Evolutionary conservation across 1,140 invertebrate genomes (phyloP).

Genomic region (Wasmannia auropunctata): DNA sequence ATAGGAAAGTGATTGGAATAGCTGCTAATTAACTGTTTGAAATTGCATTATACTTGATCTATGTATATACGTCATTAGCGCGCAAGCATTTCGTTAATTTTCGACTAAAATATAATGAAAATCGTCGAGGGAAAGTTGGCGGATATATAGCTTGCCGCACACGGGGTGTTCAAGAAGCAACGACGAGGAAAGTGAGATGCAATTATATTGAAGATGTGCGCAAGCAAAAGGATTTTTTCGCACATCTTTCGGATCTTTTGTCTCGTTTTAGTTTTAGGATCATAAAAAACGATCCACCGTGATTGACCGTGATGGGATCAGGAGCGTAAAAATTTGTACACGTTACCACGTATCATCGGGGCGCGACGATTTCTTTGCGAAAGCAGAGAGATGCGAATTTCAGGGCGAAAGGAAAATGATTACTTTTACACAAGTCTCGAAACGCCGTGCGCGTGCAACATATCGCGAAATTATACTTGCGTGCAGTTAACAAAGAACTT

Average conservation of each 20-base stretch:
- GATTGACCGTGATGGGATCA: conserved; percentile 28
- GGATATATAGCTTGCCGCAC: conserved; percentile 47
- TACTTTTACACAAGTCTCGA: neutral
- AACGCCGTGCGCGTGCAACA: conserved; percentile 21
- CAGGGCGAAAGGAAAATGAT: neutral
- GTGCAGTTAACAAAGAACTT: conserved; percentile 21
- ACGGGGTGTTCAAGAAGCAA: conserved; percentile 65
- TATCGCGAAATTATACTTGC: conserved; percentile 33
- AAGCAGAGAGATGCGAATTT: conserved; percentile 32
- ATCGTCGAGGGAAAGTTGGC: neutral
- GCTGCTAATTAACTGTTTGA: neutral
- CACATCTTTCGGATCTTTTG: conserved; percentile 28
- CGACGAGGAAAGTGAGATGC: conserved; percentile 40
- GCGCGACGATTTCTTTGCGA: conserved; percentile 41
- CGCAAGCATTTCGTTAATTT: conserved; percentile 32
- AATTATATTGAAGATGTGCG: conserved; percentile 20
- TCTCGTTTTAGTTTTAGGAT: conserved; percentile 12
- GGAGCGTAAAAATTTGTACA: conserved; percentile 58
- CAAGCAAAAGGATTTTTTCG: conserved; percentile 47
- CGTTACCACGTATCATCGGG: neutral
- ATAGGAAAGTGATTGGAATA: conserved; percentile 1
- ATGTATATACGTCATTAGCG: conserved; percentile 51
- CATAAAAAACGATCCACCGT: conserved; percentile 19
- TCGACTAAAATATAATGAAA: conserved; percentile 10
- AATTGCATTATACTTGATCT: conserved; percentile 6